Conservation (phyloP, 2,888 invertebrate species). For the Allacma fusca region DNA sequence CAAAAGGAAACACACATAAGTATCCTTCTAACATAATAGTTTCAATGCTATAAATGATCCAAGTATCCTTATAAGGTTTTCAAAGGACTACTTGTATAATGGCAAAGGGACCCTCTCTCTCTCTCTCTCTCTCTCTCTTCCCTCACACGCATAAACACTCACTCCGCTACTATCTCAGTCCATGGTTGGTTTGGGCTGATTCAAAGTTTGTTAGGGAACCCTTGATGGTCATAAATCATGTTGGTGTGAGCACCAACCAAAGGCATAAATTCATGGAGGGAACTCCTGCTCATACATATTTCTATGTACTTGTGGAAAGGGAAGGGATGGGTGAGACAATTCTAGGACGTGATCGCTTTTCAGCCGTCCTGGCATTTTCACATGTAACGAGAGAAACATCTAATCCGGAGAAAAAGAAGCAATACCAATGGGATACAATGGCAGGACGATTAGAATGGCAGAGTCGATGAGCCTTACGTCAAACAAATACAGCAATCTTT, state of each 20-base stretch:
- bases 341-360: slow-evolving; percentile 47
- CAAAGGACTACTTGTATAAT: neutral
- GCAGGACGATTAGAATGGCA: slow-evolving; percentile 45
- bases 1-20: neutral
- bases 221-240: slow-evolving; percentile 61
- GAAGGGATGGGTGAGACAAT: slow-evolving; percentile 42
- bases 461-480: slow-evolving; percentile 46
- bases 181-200: slow-evolving; percentile 36
- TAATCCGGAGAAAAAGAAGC: slow-evolving; percentile 12
- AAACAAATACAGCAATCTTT: slow-evolving; percentile 43
- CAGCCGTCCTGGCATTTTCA: slow-evolving; percentile 28
- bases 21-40: neutral
- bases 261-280: neutral
- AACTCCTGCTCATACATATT: neutral
- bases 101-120: slow-evolving; percentile 41
- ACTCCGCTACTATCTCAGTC: neutral
- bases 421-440: slow-evolving; percentile 35
- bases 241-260: slow-evolving; percentile 29
- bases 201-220: slow-evolving; percentile 54
- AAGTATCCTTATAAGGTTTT: no score
- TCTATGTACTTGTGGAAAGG: slow-evolving; percentile 29
- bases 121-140: slow-evolving; percentile 31
- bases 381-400: neutral
- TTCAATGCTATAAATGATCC: no score
- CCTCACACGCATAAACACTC: slow-evolving; percentile 11